A percentile compares a stretch with the other conserved stretches of the same genome.
These are phyloP conservation scores for Acrossocheilus fasciatus DNA, from an alignment of 2,797 vertebrate species.

Conservation along the genomic window DNA sequence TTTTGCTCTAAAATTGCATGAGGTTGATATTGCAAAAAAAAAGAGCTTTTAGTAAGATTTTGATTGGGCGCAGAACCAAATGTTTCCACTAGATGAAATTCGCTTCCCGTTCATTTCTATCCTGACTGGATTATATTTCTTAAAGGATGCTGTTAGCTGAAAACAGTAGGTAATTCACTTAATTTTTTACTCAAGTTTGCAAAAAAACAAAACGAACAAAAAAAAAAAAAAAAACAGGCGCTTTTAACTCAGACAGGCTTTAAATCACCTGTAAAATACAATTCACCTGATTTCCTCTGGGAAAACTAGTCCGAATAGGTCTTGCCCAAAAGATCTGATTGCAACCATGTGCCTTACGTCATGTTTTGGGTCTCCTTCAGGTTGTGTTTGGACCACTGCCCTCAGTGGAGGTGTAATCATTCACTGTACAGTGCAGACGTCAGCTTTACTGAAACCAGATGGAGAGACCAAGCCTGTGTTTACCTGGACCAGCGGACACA, in stretches of 20 bases:
- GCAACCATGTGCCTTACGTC: slow-evolving; percentile 55
- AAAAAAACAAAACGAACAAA: not conserved
- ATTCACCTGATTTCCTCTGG: slow-evolving; percentile 19
- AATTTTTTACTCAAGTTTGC: not conserved
- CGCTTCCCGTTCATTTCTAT: not conserved
- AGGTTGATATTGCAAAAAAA: not conserved
- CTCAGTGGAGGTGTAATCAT: slow-evolving; percentile 26
- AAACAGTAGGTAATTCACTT: not conserved
- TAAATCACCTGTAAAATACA: slow-evolving; percentile 17
- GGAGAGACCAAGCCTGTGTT: slow-evolving; percentile 20
- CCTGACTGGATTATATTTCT: not conserved
- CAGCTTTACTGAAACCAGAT: slow-evolving; percentile 47
- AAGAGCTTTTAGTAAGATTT: not conserved
- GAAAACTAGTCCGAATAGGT: not conserved
- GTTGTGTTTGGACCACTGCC: slow-evolving; percentile 46
- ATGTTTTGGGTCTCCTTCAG: slow-evolving; percentile 19
- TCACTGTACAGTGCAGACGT: slow-evolving; percentile 26
- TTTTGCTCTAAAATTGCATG: not conserved
- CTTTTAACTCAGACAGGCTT: slow-evolving; percentile 9
- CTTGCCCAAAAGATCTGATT: slow-evolving; percentile 7
- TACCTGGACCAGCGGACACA: slow-evolving; percentile 28
- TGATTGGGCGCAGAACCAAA: not conserved
- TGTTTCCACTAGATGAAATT: not conserved
- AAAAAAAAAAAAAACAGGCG: not conserved
- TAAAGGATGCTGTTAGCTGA: not conserved